Conservation (phyloP, 2,113 vertebrate genomes). For the Lamprologus speciosus region DNA sequence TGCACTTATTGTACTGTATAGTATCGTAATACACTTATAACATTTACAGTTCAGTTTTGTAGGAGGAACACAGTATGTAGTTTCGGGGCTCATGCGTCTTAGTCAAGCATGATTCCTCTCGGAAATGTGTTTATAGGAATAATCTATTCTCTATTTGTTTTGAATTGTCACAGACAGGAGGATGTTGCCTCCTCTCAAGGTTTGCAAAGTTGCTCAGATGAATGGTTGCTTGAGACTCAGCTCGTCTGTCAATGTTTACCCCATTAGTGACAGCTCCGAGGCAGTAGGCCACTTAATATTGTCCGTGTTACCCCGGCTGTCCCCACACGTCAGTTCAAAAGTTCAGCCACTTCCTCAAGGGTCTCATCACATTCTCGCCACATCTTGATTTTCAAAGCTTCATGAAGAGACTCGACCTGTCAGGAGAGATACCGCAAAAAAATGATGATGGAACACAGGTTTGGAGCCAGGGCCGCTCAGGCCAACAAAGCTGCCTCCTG, state of each 20-base stretch:
- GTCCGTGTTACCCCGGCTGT: slow-evolving; percentile 51
- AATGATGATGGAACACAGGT: slow-evolving; percentile 85
- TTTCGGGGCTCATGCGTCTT: slow-evolving; percentile 39
- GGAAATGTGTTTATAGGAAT: slow-evolving; percentile 56
- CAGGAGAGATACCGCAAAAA: slow-evolving; percentile 77
- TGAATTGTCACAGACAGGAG: slow-evolving; percentile 39
- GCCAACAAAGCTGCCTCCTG: slow-evolving; percentile 71
- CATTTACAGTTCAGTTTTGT: slow-evolving; percentile 11
- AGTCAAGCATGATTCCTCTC: slow-evolving; percentile 46
- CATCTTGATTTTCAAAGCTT: slow-evolving; percentile 69
- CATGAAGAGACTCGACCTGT: slow-evolving; percentile 61
- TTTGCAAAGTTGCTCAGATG: slow-evolving; percentile 59
- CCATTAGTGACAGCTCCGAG: slow-evolving; percentile 68
- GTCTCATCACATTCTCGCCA: slow-evolving; percentile 68
- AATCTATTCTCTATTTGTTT: slow-evolving; percentile 54
- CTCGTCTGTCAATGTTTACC: slow-evolving; percentile 71
- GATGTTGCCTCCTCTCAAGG: slow-evolving; percentile 54
- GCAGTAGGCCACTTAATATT: slow-evolving; percentile 63
- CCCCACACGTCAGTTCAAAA: slow-evolving; percentile 64
- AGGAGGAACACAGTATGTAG: not conserved
- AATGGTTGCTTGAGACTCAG: slow-evolving; percentile 51
- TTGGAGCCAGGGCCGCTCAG: slow-evolving; percentile 50
- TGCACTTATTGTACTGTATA: slow-evolving; percentile 31
- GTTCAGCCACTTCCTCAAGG: slow-evolving; percentile 73
- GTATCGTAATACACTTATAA: slow-evolving; percentile 34